Evolutionary conservation across 2,113 vertebrate species (phyloP).

Genomic region (Oriolus oriolus): DNA sequence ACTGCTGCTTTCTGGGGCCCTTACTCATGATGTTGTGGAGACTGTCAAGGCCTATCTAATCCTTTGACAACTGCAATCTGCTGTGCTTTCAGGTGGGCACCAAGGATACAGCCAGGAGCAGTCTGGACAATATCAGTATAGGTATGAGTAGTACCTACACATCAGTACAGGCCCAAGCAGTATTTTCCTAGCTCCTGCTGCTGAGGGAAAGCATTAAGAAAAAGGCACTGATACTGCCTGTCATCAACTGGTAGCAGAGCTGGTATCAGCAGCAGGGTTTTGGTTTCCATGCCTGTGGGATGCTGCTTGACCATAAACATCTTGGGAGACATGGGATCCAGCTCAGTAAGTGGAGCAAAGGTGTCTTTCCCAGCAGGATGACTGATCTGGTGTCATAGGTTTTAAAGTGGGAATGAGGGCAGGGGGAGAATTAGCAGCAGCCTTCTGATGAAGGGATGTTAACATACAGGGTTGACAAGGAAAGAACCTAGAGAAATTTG

Average conservation of each 20-base stretch:
- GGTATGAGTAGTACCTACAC: too few species aligned
- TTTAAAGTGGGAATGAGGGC: background rate
- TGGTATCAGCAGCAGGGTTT: background rate
- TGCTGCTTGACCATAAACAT: rapidly evolving
- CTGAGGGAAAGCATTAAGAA: background rate
- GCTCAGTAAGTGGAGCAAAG: background rate
- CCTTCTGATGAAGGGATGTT: background rate
- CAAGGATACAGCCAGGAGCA: background rate
- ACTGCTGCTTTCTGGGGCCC: background rate
- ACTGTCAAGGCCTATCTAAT: background rate
- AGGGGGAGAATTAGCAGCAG: background rate
- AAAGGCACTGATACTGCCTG: rapidly evolving
- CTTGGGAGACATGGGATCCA: background rate
- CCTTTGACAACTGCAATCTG: background rate
- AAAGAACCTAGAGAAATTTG: background rate
- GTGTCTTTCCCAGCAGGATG: background rate
- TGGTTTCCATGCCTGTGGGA: background rate
- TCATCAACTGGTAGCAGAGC: background rate
- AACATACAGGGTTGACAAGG: rapidly evolving
- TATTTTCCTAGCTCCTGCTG: background rate
- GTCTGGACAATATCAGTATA: background rate
- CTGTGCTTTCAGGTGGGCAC: background rate
- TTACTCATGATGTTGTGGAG: background rate
- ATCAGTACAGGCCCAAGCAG: too few species aligned
- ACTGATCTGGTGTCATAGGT: background rate